These are phyloP conservation scores for Formica selysi DNA, from an alignment of 1,140 invertebrate species.

Conservation along the genomic window DNA sequence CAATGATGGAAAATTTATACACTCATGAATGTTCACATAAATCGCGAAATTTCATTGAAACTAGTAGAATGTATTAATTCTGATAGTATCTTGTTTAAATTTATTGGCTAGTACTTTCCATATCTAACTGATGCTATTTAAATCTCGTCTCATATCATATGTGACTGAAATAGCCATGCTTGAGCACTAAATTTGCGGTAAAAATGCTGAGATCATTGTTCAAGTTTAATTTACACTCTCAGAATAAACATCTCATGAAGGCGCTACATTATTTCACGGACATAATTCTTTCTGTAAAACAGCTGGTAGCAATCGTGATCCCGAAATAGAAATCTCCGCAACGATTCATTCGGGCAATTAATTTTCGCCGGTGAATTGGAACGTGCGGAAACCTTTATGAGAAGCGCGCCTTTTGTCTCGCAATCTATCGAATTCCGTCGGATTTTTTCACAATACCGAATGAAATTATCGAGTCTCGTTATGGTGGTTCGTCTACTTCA, in stretches of 20 bases:
- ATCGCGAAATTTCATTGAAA: neutral
- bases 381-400: neutral
- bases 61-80: neutral
- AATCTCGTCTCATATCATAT: neutral
- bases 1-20: neutral
- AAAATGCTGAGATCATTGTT: neutral
- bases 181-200: neutral
- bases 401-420: constrained; percentile 39
- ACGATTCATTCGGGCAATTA: constrained; percentile 36
- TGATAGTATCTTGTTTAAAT: constrained; percentile 27
- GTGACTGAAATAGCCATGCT: neutral
- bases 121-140: neutral
- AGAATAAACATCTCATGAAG: constrained; percentile 19
- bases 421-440: neutral
- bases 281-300: constrained; percentile 20
- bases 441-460: constrained; percentile 44
- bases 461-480: constrained; percentile 30
- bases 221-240: constrained; percentile 5
- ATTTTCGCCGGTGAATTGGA: constrained; percentile 32
- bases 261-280: constrained; percentile 30
- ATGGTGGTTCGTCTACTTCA: neutral
- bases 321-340: neutral
- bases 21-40: constrained; percentile 7
- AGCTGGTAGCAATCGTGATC: constrained; percentile 12
- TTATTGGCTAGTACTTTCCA: neutral